Evolutionary conservation across 2,888 invertebrate species (phyloP), one percentile per base, ranked within the genome.

Genomic region (Dasysyrphus tricinctus): DNA sequence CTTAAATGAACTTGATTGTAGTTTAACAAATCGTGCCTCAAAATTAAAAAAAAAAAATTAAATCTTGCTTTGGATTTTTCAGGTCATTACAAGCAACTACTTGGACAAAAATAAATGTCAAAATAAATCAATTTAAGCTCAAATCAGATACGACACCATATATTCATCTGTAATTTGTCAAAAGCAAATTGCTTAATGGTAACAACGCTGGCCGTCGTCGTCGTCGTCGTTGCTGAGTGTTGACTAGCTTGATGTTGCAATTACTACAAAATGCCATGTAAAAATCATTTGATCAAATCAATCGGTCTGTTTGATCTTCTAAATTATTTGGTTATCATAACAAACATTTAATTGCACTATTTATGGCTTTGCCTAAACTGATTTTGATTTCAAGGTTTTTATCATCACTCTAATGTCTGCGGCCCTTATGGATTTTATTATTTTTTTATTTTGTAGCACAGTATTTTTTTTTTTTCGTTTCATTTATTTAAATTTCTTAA

Each of bases 271-370:
- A 6, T 6, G 7, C 59, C 32, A 44, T 65, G 47, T 63, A 44
- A 47, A 47, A 8, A 65, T 54, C 67, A 67, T 44, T 67, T 34
- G 57, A 57, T 57, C n/a, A 7, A 49, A 51, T 74, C 54, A 63
- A 56, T 79, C 83, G 83, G 80, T 51, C 16, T 34, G 57, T 84
- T 84, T 61, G 37, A 75, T 80, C 65, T 70, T 80, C 65, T 70
- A 32, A 84, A 75, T 84, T 57, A 72, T 75, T 75, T 29, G 47
- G 63, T 39, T 73, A 54, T 54, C 77, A 44, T 39, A 37, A 37
- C 16, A 39, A 42, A 37, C 32, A 47, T 65, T 65, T 47, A 65
- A 65, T 32, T 65, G n/a, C 29, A 47, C 44, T 42, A 65, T 65
- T 65, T 65, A 47, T 65, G 65, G 47, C 16, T 61, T 47, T 47